Conservation (phyloP, 1,140 invertebrate species). For the Drosophila elegans region DNA sequence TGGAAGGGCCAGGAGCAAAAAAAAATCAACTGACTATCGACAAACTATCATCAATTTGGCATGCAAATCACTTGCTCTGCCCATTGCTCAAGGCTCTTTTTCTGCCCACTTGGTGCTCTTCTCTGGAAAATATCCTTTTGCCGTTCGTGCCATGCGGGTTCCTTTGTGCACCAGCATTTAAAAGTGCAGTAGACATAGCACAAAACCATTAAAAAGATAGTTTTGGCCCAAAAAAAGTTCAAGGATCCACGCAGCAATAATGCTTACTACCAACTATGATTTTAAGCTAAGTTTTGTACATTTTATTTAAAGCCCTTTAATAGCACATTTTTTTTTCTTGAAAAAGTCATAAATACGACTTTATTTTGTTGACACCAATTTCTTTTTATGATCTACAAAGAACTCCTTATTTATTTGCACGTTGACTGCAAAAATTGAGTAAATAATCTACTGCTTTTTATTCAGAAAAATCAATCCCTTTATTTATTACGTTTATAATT, state of each 20-base stretch:
- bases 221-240: neutral
- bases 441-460: neutral
- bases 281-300: too few relatives aligned
- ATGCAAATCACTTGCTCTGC: conserved; percentile 39
- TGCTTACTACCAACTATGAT: neutral
- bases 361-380: neutral
- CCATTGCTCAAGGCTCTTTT: conserved; percentile 11
- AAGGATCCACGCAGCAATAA: neutral
- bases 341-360: neutral
- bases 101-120: neutral
- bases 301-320: neutral
- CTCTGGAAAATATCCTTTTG: neutral
- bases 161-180: conserved; percentile 31
- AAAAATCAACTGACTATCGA: conserved; percentile 30
- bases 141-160: conserved; percentile 3
- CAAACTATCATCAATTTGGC: conserved; percentile 45
- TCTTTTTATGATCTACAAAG: neutral
- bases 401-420: neutral
- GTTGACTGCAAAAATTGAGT: neutral
- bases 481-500: neutral
- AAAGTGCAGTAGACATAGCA: conserved; percentile 13
- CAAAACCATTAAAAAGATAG: neutral
- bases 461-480: neutral
- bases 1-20: conserved; percentile 1
- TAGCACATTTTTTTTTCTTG: neutral